Percentiles rank a stretch among this genome's conserved stretches.
Conservation (phyloP, 2,888 invertebrate genomes). For the Conchocele bisecta region DNA sequence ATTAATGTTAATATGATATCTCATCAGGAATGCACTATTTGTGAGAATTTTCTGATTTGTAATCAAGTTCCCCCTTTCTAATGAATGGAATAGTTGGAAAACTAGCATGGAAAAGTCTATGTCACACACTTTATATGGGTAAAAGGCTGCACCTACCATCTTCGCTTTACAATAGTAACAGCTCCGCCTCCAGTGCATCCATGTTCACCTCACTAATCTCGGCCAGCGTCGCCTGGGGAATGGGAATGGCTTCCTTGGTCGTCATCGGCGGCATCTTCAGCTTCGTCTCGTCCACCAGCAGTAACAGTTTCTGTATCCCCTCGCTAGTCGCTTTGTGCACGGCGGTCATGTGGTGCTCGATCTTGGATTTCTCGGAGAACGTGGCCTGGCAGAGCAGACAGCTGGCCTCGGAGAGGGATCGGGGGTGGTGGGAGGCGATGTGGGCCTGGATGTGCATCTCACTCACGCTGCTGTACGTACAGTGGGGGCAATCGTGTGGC, state of each 20-base stretch:
- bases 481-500: constrained; percentile 90
- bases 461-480: constrained; percentile 88
- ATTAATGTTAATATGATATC: too few species aligned
- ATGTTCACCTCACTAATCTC: constrained; percentile 69
- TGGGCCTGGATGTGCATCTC: constrained; percentile 90
- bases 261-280: constrained; percentile 59
- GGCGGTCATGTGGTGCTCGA: constrained; percentile 89
- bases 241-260: constrained; percentile 35
- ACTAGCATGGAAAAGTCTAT: too few species aligned
- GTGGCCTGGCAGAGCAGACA: constrained; percentile 97
- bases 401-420: constrained; percentile 61
- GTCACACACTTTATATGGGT: too few species aligned
- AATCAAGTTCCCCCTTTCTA: too few species aligned
- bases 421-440: constrained; percentile 87
- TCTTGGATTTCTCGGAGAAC: constrained; percentile 90
- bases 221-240: constrained; percentile 51
- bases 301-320: constrained; percentile 93
- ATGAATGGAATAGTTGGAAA: too few species aligned
- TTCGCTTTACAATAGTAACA: constrained; percentile 65
- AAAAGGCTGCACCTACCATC: too few species aligned
- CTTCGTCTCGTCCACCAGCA: constrained; percentile 87
- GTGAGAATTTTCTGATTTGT: too few species aligned
- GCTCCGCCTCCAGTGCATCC: constrained; percentile 71
- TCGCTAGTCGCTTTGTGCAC: constrained; percentile 95
- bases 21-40: too few species aligned